Conservation (phyloP, 2,113 vertebrate species). For the Notiomystis cincta region DNA sequence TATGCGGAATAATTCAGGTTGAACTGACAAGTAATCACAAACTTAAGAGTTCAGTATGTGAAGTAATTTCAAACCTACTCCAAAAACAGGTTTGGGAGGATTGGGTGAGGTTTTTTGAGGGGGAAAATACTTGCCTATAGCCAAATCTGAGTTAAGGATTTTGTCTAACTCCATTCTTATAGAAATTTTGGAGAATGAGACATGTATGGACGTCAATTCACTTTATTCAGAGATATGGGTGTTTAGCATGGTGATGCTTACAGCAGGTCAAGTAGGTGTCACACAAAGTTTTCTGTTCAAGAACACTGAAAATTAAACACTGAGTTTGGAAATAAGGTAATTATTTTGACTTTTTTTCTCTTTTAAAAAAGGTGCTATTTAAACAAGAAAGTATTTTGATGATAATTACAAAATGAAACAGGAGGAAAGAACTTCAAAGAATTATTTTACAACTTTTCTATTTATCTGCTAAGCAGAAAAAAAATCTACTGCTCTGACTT, state of each 20-base stretch:
- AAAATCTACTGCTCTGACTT: neutral
- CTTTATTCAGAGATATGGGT: neutral
- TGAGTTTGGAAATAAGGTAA: neutral
- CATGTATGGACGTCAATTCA: neutral
- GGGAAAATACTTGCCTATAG: neutral
- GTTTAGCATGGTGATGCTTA: neutral
- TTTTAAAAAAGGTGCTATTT: neutral
- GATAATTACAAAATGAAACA: neutral
- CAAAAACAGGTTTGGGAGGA: neutral
- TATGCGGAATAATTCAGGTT: neutral
- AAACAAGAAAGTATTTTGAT: neutral
- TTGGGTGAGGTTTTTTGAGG: fast-evolving
- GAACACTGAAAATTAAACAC: neutral
- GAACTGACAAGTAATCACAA: neutral
- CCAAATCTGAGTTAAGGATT: neutral
- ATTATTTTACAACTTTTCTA: neutral
- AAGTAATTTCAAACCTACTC: neutral
- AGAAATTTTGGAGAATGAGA: neutral
- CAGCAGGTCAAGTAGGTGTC: neutral
- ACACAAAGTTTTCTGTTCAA: neutral
- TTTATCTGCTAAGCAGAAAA: neutral
- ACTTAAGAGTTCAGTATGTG: neutral
- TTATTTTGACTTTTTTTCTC: neutral
- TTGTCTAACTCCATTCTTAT: neutral
- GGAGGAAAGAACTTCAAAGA: neutral